phyloP scores from a whole-genome alignment of 2,797 vertebrate genomes.

The Syndactyla subalaris region DNA sequence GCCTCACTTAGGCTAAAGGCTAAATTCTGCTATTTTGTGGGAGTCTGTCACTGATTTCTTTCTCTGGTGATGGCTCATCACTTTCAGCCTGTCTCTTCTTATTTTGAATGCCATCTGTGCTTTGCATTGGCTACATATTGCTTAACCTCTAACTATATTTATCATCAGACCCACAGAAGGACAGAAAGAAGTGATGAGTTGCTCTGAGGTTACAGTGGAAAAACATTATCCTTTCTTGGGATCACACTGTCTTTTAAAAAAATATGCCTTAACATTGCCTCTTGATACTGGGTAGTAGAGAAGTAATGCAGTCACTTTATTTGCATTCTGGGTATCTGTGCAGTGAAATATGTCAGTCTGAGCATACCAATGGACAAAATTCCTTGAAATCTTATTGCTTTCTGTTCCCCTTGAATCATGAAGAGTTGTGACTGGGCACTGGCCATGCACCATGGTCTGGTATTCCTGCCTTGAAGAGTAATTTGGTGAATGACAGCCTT shows the following conservation, averaged over 20 bases:
- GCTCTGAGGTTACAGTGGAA: not conserved
- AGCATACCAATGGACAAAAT: not conserved
- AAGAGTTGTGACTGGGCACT: not conserved
- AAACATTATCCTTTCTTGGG: not conserved
- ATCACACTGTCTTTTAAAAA: not conserved
- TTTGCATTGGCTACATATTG: fast-evolving
- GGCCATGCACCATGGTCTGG: not conserved
- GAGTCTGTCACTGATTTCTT: not conserved
- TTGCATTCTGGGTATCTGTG: not conserved
- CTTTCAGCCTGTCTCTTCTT: not conserved
- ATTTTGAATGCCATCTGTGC: not conserved
- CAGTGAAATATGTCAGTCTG: not conserved
- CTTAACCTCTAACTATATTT: not conserved
- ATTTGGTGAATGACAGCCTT: not conserved
- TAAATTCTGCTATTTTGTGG: not conserved
- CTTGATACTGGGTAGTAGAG: not conserved
- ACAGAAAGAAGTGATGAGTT: not conserved
- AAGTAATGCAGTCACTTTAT: not conserved
- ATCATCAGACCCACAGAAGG: not conserved
- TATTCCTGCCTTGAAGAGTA: not conserved
- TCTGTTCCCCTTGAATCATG: not conserved
- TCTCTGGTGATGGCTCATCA: not conserved
- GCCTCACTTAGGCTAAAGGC: not conserved
- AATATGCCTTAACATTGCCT: not conserved
- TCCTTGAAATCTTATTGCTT: not conserved